Base-by-base conservation (phyloP, 2,113 vertebrate species). In the Corvus hawaiiensis region DNA sequence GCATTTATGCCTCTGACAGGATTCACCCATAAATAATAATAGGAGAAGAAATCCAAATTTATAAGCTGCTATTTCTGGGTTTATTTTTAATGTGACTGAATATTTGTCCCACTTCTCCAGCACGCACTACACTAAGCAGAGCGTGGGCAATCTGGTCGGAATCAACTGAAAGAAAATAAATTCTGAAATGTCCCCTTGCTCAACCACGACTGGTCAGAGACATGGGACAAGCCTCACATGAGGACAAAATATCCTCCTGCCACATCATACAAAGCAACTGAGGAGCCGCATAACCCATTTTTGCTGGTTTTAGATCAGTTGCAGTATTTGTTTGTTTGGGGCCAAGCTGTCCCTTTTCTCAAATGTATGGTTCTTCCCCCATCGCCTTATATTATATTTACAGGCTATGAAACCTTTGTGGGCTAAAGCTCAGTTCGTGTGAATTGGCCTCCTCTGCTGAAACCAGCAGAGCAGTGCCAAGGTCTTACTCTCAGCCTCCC, bases 11-110 rank as follows among this genome's bases (percentile, higher is more conserved):
- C 96, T 97, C 97, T 96, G 95, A 97, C 96, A 97, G 90, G 96
- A 96, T 97, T 96, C 96, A 91, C 97, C 96, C 95, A 97, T 97
- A 98, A 98, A 98, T 98, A 98, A 98, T 66, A 87, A 97, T 54
- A 87, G 97, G 95, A 95, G 96, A 96, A 97, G 98, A 98, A 98
- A 91, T 84, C 95, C 95, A 97, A 98, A 98, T 97, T 95, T 98
- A 98, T 97, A 98, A 97, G 97, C 96, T 97, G 93, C 94, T 97
- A 86, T 98, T 97, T 97, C 96, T 97, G 95, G 94, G 94, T 97
- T 97, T 97, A 97, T 97, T 98, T 98, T 97, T 98, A 98, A 98
- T 91, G 85, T 87, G 96, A 79, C 76, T 81, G 88, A 92, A 79
- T 94, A 82, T 93, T 93, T 1, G 23, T 74, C 94, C 96, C 93